These are phyloP conservation scores for Zootermopsis nevadensis DNA, from an alignment of 2,888 invertebrate species.

Conservation along the genomic window DNA sequence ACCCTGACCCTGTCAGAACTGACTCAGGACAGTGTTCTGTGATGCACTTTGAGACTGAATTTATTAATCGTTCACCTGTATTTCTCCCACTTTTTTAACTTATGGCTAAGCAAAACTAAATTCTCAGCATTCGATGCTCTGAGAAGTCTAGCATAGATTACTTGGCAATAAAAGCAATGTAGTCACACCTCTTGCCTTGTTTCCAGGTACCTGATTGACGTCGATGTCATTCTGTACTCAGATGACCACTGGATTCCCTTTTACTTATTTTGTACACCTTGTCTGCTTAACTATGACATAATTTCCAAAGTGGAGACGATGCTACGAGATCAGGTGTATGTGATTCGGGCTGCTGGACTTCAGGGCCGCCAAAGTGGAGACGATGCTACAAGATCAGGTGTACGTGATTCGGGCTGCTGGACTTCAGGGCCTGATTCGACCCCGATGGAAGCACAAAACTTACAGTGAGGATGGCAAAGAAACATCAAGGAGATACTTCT, in stretches of 20 bases:
- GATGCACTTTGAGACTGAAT: too few relatives aligned
- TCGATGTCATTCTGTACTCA: slow-evolving; percentile 62
- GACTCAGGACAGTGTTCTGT: too few relatives aligned
- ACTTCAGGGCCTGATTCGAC: slow-evolving; percentile 58
- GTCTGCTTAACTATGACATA: slow-evolving; percentile 67
- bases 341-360: slow-evolving; percentile 60
- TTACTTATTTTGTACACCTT: slow-evolving; percentile 69
- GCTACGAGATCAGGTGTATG: slow-evolving; percentile 65
- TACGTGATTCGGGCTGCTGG: slow-evolving; percentile 61
- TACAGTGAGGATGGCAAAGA: slow-evolving; percentile 56
- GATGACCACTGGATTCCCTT: slow-evolving; percentile 72
- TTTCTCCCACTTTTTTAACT: too few relatives aligned
- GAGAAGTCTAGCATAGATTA: too few relatives aligned
- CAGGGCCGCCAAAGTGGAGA: slow-evolving; percentile 67
- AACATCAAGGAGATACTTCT: slow-evolving; percentile 62
- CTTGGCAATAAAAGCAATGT: not conserved
- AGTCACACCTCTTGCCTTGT: slow-evolving; percentile 40
- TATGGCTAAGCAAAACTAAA: too few relatives aligned
- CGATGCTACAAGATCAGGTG: slow-evolving; percentile 66
- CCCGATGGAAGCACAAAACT: slow-evolving; percentile 61
- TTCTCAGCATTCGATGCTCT: too few relatives aligned
- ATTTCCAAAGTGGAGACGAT: slow-evolving; percentile 69
- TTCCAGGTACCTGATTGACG: slow-evolving; percentile 61
- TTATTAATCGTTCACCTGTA: too few relatives aligned
- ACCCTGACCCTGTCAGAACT: too few relatives aligned